A percentile compares a stretch with the other conserved stretches of the same genome.
Evolutionary conservation across 2,113 vertebrate genomes (phyloP).

Genomic region (Boulengeromyrus knoepffleri): DNA sequence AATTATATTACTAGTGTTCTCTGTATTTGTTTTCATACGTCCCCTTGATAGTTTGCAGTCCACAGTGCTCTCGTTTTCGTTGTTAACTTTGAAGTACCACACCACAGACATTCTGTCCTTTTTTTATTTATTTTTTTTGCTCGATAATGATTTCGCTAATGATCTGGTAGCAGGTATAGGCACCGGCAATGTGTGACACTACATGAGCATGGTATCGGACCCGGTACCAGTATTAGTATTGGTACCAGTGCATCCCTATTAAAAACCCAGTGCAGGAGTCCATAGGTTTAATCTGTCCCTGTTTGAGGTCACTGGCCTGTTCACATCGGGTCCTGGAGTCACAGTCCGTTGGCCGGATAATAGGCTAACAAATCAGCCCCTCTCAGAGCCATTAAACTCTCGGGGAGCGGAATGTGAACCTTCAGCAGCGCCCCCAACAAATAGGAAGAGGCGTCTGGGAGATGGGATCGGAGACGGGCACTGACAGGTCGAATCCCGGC

Average conservation of each 20-base stretch:
- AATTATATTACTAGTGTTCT: neutral
- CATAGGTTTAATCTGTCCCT: neutral
- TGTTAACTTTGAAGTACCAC: neutral
- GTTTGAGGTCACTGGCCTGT: slow-evolving; percentile 2
- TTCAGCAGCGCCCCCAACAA: neutral
- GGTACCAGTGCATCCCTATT: neutral
- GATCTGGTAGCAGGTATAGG: neutral
- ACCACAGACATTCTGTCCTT: too few relatives aligned
- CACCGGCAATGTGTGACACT: neutral
- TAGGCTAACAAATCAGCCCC: slow-evolving; percentile 48
- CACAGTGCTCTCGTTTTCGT: neutral
- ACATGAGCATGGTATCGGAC: neutral
- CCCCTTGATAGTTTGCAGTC: neutral
- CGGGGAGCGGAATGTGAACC: slow-evolving; percentile 10
- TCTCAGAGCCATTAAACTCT: slow-evolving; percentile 37
- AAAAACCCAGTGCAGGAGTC: neutral
- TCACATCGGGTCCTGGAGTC: slow-evolving; percentile 25
- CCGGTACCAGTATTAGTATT: neutral
- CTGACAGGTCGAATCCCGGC: slow-evolving; percentile 8
- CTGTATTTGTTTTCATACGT: neutral
- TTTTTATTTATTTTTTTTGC: neutral
- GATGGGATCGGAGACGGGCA: slow-evolving; percentile 1
- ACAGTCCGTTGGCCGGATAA: slow-evolving; percentile 44
- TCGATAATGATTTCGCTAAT: neutral
- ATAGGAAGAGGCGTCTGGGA: neutral